Conservation (phyloP, 2,797 vertebrate genomes). For the Siniperca obscura region DNA sequence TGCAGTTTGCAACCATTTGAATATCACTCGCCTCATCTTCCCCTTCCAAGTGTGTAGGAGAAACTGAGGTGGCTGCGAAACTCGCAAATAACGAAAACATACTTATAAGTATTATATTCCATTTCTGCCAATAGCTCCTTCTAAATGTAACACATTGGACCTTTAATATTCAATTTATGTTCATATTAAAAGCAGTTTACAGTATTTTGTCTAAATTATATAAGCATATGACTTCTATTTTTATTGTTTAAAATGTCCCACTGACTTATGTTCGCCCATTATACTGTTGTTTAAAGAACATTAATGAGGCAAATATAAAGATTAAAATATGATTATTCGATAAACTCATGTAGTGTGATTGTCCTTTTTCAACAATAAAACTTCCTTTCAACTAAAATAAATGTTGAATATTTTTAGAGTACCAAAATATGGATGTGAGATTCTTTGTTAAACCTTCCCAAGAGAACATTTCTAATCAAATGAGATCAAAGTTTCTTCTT, state of each 20-base stretch:
- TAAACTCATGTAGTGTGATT: not conserved
- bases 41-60: too few species aligned
- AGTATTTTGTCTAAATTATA: not conserved
- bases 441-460: not conserved
- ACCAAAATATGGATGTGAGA: not conserved
- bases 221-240: not conserved
- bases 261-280: not conserved
- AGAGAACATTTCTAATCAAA: not conserved
- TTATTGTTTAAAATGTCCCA: not conserved
- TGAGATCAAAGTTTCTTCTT: not conserved
- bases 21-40: too few species aligned
- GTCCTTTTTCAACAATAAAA: not conserved
- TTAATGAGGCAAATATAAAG: not conserved
- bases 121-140: too few species aligned
- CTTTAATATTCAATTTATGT: not conserved
- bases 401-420: too few species aligned
- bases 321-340: not conserved
- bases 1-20: too few species aligned
- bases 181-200: not conserved
- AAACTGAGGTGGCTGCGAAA: too few species aligned
- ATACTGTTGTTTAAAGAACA: not conserved
- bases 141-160: too few species aligned
- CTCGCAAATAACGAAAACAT: too few species aligned
- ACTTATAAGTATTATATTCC: too few species aligned
- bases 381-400: not conserved